These are phyloP conservation scores for Tetrao urogallus DNA, from an alignment of 2,113 vertebrate species.

Conservation along the genomic window DNA sequence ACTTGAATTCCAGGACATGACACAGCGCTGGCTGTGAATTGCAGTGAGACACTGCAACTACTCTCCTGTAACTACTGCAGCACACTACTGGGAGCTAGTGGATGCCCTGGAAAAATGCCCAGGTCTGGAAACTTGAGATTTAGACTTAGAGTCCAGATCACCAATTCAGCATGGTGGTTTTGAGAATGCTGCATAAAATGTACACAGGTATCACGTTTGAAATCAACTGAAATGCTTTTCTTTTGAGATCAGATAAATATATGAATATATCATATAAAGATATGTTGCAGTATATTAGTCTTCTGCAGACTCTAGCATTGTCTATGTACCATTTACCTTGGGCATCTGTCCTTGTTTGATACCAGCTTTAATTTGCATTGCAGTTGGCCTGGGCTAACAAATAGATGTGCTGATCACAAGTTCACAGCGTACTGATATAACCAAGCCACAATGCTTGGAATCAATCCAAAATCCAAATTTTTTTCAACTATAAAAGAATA, in stretches of 20 bases:
- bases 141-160: background rate
- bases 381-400: background rate
- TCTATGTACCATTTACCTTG: background rate
- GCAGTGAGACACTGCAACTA: background rate
- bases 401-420: background rate
- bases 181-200: background rate
- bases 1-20: background rate
- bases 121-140: background rate
- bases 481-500: constrained; percentile 18
- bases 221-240: background rate
- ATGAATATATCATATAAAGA: no score
- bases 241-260: background rate
- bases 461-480: constrained; percentile 12
- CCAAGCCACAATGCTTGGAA: background rate
- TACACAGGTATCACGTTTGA: background rate
- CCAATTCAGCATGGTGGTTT: background rate
- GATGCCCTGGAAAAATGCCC: background rate
- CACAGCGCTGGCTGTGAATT: background rate
- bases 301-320: background rate
- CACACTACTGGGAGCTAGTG: background rate
- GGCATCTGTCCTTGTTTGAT: background rate
- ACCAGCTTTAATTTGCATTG: background rate
- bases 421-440: background rate
- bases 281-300: no score
- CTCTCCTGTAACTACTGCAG: background rate